Evolutionary conservation across 2,797 vertebrate genomes (phyloP).

Genomic region (Sebastolobus altivelis): DNA sequence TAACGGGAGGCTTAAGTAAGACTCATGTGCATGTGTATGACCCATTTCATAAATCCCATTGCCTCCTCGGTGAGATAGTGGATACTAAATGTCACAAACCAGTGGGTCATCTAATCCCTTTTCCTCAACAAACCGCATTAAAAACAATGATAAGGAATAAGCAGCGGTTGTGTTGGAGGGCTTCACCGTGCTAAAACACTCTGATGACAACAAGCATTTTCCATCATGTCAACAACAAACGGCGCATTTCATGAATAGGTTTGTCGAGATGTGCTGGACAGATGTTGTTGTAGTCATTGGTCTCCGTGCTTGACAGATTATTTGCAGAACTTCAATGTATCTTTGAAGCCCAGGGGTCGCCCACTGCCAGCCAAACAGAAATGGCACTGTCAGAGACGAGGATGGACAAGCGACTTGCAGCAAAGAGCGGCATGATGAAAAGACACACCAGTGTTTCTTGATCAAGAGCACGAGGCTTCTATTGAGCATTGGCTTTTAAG

Average conservation of each 20-base stretch:
- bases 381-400: conserved; percentile 73
- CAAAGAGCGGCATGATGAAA: conserved; percentile 78
- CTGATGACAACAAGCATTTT: conserved; percentile 71
- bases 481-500: conserved; percentile 77
- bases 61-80: conserved; percentile 68
- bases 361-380: conserved; percentile 75
- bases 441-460: conserved; percentile 75
- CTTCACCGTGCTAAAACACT: conserved; percentile 50
- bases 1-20: conserved; percentile 82
- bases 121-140: conserved; percentile 74
- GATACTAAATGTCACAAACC: conserved; percentile 84
- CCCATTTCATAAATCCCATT: conserved; percentile 85
- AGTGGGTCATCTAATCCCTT: conserved; percentile 81
- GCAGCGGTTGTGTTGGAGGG: conserved; percentile 44
- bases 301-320: conserved; percentile 78
- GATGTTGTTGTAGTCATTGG: conserved; percentile 69
- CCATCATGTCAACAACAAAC: conserved; percentile 91
- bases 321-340: conserved; percentile 84
- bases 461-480: conserved; percentile 78
- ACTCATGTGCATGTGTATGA: conserved; percentile 80
- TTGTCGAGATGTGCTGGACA: conserved; percentile 89
- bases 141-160: conserved; percentile 74
- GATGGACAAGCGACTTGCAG: conserved; percentile 80
- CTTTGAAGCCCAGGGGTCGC: conserved; percentile 83
- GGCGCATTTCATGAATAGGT: conserved; percentile 88